Conservation (phyloP, 2,888 invertebrate genomes). For the Pyrocoelia pectoralis region DNA sequence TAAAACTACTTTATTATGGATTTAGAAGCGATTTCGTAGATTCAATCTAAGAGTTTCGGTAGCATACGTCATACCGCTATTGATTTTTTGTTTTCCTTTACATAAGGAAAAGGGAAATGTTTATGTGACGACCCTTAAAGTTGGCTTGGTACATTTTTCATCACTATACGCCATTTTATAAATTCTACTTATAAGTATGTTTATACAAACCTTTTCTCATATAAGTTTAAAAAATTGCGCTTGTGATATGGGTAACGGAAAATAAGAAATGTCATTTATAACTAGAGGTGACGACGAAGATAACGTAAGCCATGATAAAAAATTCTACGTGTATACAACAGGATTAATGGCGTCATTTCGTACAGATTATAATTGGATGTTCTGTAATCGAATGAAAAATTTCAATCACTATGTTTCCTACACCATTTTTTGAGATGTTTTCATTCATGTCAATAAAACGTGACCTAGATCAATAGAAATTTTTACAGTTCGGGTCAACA, state of each 20-base stretch:
- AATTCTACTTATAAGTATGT: background rate
- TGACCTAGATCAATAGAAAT: background rate
- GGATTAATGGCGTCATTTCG: no score
- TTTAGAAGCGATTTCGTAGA: slow-evolving; percentile 5
- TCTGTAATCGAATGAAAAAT: no score
- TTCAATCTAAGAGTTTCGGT: slow-evolving; percentile 10
- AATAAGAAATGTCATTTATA: no score
- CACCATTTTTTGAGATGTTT: background rate
- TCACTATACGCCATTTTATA: slow-evolving; percentile 1
- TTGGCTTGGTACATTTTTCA: slow-evolving; percentile 24
- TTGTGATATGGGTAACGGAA: background rate
- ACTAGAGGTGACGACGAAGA: slow-evolving; percentile 4
- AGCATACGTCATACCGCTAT: slow-evolving; percentile 13
- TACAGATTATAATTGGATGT: no score
- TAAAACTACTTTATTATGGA: background rate
- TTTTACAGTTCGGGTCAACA: background rate
- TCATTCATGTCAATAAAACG: slow-evolving; percentile 1
- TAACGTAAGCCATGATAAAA: slow-evolving; percentile 8
- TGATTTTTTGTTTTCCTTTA: slow-evolving; percentile 24
- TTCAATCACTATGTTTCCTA: no score
- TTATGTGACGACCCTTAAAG: slow-evolving; percentile 8
- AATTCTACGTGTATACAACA: no score
- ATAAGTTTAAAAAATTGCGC: background rate
- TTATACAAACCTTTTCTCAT: background rate
- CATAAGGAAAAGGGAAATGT: slow-evolving; percentile 18